Evolutionary conservation across 2,797 vertebrate genomes (phyloP).

Genomic region (Aeoliscus strigatus): DNA sequence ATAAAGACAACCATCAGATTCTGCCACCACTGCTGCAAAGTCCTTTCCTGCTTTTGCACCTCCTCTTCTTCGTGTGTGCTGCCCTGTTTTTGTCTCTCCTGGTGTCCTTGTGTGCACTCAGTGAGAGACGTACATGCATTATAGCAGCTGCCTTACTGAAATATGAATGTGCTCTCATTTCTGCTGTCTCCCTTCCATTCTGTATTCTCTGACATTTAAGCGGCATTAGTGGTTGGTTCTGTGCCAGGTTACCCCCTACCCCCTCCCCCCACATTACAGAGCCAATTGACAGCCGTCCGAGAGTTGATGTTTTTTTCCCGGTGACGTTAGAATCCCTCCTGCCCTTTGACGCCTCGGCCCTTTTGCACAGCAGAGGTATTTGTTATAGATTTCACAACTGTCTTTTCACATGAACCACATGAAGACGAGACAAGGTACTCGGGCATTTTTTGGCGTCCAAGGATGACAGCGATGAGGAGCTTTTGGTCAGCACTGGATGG

Average conservation of each 20-base stretch:
- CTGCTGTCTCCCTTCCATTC: constrained; percentile 47
- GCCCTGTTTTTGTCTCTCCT: constrained; percentile 15
- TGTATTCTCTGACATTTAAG: constrained; percentile 69
- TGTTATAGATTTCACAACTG: constrained; percentile 24
- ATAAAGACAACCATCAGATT: constrained; percentile 49
- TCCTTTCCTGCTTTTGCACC: constrained; percentile 28
- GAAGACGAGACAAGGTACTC: constrained; percentile 16
- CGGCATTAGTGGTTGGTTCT: constrained; percentile 66
- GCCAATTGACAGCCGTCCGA: constrained; percentile 52
- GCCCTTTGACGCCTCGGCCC: constrained; percentile 44
- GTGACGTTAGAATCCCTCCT: constrained; percentile 35
- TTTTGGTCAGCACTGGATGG: constrained; percentile 29
- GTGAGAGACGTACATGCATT: constrained; percentile 43
- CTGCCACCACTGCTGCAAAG: constrained; percentile 40
- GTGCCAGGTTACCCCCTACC: constrained; percentile 59
- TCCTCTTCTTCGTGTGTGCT: constrained; percentile 20
- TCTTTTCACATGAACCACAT: constrained; percentile 18
- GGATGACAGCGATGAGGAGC: constrained; percentile 63
- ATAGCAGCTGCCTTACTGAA: constrained; percentile 58
- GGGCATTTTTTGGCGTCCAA: constrained; percentile 48
- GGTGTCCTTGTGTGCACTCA: constrained; percentile 43
- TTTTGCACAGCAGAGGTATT: constrained; percentile 25
- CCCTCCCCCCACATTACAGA: constrained; percentile 41
- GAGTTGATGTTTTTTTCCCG: constrained; percentile 45
- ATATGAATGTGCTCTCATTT: constrained; percentile 64